Evolutionary conservation across 2,888 invertebrate species (phyloP), one percentile per base, ranked within the genome.

Genomic region (Allolobophora icterica): DNA sequence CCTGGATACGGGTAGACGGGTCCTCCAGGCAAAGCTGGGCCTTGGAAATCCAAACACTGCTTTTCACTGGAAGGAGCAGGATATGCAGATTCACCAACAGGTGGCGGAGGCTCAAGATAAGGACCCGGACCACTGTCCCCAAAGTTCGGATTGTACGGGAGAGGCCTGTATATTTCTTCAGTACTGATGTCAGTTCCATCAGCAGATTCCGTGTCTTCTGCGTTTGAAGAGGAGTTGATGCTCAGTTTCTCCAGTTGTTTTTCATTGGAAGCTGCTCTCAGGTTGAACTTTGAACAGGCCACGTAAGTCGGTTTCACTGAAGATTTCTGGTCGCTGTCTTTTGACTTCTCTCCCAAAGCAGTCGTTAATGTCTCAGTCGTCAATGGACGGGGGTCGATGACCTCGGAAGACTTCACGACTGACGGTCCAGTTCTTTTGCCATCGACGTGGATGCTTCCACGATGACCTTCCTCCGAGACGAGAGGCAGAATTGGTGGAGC

Each of bases 401-500:
- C 87, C 21, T 33, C 34, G 24, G 24, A 21, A 0, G 87, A 6
- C 38, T 35, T 34, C 34, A 13, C 6, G 34, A 24, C 87, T 8
- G 87, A 17, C 30, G 35, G 38, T 21, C 34, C 87, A 30, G n/a
- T 71, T 24, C 38, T 87, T 34, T 24, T 87, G 19, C 87, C 35
- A 38, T 87, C 87, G 87, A 87, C 87, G 87, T 87, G 87, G 38
- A 87, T 87, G 38, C 87, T 87, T 35, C 87, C 87, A 87, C 87
- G 87, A 35, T 87, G 87, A 35, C 34, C 87, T 19, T 87, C 87
- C 34, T 87, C 87, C 35, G 34, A 35, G 13, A 38, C 21, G 24
- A 34, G 4, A 24, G 87, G 87, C 1, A n/a, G 87, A 24, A 30
- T 24, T 13, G 34, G 35, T 87, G 35, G 34, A 38, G 87, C 35